Percentiles rank a stretch among this genome's conserved stretches.
Evolutionary conservation across 2,888 invertebrate species (phyloP).

Genomic region (Philopedon plagiatum): DNA sequence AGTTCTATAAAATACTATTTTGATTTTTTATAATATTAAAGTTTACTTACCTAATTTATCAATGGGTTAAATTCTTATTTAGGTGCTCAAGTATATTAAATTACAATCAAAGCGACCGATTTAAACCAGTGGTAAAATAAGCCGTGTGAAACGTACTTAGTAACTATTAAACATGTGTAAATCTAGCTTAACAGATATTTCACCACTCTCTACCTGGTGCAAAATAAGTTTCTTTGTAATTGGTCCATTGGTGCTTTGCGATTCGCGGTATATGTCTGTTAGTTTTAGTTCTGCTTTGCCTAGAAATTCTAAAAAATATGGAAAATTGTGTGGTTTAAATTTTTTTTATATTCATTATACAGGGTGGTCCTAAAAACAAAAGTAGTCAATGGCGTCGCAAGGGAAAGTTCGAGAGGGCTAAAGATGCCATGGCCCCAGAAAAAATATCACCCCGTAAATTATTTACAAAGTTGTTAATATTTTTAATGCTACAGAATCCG

Average conservation of each 20-base stretch:
- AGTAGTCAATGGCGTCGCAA: not conserved
- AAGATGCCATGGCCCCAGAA: no score
- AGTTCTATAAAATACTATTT: no score
- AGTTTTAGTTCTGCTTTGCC: slow-evolving; percentile 80
- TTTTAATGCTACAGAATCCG: no score
- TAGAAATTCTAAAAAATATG: slow-evolving; percentile 74
- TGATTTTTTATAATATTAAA: no score
- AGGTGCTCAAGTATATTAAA: not conserved
- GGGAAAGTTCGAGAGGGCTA: no score
- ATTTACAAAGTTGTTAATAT: no score
- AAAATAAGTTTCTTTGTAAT: slow-evolving; percentile 76
- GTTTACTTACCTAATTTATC: no score
- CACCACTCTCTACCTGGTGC: slow-evolving; percentile 79
- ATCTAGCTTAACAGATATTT: slow-evolving; percentile 79
- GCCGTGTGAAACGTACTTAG: slow-evolving; percentile 21
- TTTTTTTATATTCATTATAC: no score
- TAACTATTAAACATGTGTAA: slow-evolving; percentile 74
- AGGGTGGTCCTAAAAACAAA: not conserved
- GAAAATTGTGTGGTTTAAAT: no score
- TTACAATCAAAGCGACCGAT: not conserved
- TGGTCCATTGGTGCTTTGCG: slow-evolving; percentile 74
- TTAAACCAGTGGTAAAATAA: slow-evolving; percentile 16
- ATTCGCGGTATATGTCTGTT: slow-evolving; percentile 74
- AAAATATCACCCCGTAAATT: no score
- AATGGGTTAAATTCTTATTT: not conserved